These are phyloP conservation scores for Lasioglossum lativentre DNA, from an alignment of 2,888 invertebrate species.

Conservation along the genomic window DNA sequence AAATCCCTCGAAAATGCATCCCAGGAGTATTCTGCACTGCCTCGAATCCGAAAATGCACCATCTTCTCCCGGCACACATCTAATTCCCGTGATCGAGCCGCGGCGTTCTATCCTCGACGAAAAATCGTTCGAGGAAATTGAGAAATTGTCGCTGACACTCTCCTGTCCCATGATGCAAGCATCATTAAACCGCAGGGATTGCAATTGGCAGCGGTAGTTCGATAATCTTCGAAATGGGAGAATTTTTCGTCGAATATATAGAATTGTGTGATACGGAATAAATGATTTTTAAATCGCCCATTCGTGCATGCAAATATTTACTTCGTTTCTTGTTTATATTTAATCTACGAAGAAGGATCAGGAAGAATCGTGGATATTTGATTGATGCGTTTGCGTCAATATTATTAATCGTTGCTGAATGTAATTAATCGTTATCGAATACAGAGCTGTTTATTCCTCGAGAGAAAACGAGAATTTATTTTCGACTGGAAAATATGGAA, in stretches of 20 bases:
- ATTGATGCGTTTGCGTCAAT: neutral
- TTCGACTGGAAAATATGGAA: neutral
- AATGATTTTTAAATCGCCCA: neutral
- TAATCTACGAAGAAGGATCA: neutral
- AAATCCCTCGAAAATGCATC: constrained; percentile 1
- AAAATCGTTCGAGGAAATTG: constrained; percentile 2
- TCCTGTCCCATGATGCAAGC: constrained; percentile 1
- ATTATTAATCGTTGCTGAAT: neutral
- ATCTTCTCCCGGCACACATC: neutral
- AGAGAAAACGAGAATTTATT: neutral
- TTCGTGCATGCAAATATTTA: neutral
- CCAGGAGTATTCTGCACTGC: neutral
- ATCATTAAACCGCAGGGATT: neutral
- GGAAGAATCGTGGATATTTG: neutral
- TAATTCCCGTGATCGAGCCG: neutral
- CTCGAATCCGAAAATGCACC: neutral
- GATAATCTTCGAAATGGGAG: neutral
- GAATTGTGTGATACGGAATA: neutral
- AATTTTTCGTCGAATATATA: neutral
- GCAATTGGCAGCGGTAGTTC: constrained; percentile 1
- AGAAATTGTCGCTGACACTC: neutral
- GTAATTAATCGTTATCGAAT: neutral
- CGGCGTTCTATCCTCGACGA: neutral
- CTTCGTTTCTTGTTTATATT: neutral
- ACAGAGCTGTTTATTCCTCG: neutral